Conservation (phyloP, 2,888 invertebrate genomes). For the Dromius quadrimaculatus region DNA sequence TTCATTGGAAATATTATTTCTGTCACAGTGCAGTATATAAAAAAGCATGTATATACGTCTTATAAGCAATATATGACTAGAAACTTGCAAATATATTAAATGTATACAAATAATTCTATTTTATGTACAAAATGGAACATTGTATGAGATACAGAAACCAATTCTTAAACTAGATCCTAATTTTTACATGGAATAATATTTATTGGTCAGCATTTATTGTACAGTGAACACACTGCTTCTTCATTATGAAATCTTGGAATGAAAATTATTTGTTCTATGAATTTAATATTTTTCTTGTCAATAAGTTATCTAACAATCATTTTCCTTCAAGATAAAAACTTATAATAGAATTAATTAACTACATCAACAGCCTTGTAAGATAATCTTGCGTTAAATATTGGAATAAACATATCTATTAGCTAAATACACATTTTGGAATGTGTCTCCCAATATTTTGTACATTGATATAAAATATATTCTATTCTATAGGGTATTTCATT, state of each 20-base stretch:
- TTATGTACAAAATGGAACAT: constrained; percentile 37
- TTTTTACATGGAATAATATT: constrained; percentile 26
- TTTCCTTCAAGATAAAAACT: not conserved
- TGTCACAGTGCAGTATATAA: not conserved
- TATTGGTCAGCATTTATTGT: constrained; percentile 9
- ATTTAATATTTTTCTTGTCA: too few relatives aligned
- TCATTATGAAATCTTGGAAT: constrained; percentile 13
- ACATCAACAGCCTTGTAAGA: constrained; percentile 49
- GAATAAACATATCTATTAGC: constrained; percentile 18
- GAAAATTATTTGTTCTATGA: constrained; percentile 1
- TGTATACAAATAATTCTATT: constrained; percentile 35
- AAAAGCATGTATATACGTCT: constrained; percentile 25
- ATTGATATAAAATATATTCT: constrained; percentile 32
- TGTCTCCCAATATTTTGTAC: constrained; percentile 37
- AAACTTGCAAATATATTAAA: constrained; percentile 39
- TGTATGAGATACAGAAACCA: constrained; percentile 8
- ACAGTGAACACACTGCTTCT: not conserved
- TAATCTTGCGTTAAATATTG: constrained; percentile 46
- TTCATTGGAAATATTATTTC: constrained; percentile 8
- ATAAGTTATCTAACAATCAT: constrained; percentile 2
- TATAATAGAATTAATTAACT: constrained; percentile 10
- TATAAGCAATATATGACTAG: constrained; percentile 37
- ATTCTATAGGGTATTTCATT: constrained; percentile 45
- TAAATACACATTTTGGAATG: constrained; percentile 17
- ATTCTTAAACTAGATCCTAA: constrained; percentile 17